Percentiles rank a stretch among this genome's conserved stretches.
Conservation (phyloP, 2,888 invertebrate genomes). For the Camponotus fellah region DNA sequence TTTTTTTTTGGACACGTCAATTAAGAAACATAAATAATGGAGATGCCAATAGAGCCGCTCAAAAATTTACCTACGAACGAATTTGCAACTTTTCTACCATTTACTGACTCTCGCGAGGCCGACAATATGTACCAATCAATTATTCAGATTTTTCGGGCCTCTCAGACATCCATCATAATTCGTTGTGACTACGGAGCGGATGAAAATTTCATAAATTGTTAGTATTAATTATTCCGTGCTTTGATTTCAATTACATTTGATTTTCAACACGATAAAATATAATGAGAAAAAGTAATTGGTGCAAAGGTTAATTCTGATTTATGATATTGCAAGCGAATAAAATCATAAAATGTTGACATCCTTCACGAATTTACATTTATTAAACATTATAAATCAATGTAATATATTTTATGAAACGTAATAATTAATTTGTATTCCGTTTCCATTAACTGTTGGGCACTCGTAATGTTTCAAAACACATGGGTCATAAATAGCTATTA, state of each 20-base stretch:
- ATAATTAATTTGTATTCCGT: slow-evolving; percentile 46
- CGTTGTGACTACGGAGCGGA: not conserved
- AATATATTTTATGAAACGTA: slow-evolving; percentile 28
- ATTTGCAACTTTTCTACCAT: slow-evolving; percentile 28
- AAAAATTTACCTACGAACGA: slow-evolving; percentile 28
- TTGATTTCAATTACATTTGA: slow-evolving; percentile 8
- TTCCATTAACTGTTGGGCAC: slow-evolving; percentile 18
- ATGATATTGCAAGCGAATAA: not conserved
- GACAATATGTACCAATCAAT: slow-evolving; percentile 72
- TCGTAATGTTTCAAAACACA: slow-evolving; percentile 2
- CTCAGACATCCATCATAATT: not conserved
- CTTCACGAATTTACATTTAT: slow-evolving; percentile 18
- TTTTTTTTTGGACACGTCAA: slow-evolving; percentile 66
- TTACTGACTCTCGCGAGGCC: slow-evolving; percentile 6
- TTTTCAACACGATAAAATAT: slow-evolving; percentile 15
- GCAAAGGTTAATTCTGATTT: slow-evolving; percentile 22
- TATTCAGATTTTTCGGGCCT: slow-evolving; percentile 66
- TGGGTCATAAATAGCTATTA: slow-evolving; percentile 34
- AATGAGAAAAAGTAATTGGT: slow-evolving; percentile 1
- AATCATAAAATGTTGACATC: slow-evolving; percentile 37
- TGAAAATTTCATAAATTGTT: slow-evolving; percentile 39
- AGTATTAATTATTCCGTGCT: slow-evolving; percentile 4
- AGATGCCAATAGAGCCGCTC: slow-evolving; percentile 39
- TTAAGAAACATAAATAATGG: slow-evolving; percentile 76
- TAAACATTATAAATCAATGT: slow-evolving; percentile 34